These are phyloP conservation scores for Muscicapa striata DNA, from an alignment of 2,797 vertebrate species.

Conservation along the genomic window DNA sequence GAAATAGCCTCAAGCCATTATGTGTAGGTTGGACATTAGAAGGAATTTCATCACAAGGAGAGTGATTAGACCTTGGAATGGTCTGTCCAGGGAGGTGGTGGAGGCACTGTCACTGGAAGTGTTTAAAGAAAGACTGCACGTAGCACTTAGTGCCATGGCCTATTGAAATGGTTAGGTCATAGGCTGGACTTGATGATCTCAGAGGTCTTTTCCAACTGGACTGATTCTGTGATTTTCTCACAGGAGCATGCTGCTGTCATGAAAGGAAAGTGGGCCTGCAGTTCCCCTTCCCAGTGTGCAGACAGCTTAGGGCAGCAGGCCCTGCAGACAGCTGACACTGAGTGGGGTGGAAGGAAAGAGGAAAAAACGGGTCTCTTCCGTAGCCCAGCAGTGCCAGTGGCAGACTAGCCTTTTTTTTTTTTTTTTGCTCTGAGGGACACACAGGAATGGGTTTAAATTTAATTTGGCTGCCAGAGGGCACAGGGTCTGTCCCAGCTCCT, in stretches of 20 bases:
- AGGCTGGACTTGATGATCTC: neutral
- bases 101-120: fast-evolving
- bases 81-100: neutral
- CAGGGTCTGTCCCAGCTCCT: neutral
- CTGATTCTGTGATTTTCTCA: neutral
- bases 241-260: fast-evolving
- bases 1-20: neutral
- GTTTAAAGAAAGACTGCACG: neutral
- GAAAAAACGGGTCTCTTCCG: neutral
- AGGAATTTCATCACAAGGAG: neutral
- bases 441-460: neutral
- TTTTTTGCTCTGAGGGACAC: neutral
- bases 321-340: neutral
- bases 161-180: neutral
- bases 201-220: neutral
- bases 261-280: neutral
- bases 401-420: neutral
- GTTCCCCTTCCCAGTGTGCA: neutral
- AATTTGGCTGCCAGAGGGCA: neutral
- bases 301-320: neutral
- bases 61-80: neutral
- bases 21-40: neutral
- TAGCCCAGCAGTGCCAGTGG: neutral
- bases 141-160: no score
- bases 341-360: neutral